A percentile compares a stretch with the other conserved stretches of the same genome.
Conservation (phyloP, 2,797 vertebrate genomes). For the Gadopsis marmoratus region DNA sequence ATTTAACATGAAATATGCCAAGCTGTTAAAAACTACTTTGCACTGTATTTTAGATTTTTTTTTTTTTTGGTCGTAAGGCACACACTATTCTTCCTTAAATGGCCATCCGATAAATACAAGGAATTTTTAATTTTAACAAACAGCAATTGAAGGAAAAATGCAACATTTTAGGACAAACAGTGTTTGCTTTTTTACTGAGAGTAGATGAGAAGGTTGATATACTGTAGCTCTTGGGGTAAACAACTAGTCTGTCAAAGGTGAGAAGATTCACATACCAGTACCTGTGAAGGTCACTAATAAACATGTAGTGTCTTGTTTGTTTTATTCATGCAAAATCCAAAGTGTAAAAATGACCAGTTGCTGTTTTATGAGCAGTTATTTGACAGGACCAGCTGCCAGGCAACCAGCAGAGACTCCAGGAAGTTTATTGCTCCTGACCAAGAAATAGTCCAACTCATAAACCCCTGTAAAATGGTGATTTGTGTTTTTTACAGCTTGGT, state of each 20-base stretch:
- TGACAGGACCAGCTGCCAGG: background rate
- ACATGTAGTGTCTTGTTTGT: background rate
- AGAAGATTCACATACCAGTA: background rate
- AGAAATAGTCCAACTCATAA: background rate
- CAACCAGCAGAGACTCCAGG: background rate
- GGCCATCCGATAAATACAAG: background rate
- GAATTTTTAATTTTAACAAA: background rate
- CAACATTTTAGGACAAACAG: background rate
- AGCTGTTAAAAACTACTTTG: background rate
- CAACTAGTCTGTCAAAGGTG: background rate
- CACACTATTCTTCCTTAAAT: background rate
- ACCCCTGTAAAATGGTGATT: background rate
- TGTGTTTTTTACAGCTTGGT: background rate
- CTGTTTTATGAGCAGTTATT: background rate
- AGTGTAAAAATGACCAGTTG: background rate
- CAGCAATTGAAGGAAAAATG: background rate
- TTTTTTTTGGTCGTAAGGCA: too few relatives aligned
- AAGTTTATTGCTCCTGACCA: background rate
- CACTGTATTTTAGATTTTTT: background rate
- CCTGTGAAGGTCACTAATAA: background rate
- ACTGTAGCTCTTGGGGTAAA: background rate
- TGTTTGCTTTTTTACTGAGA: background rate
- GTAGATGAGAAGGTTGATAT: background rate
- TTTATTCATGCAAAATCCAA: background rate
- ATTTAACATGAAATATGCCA: background rate